Percentiles rank a stretch among this genome's conserved stretches.
Conservation (phyloP, 2,888 invertebrate species). For the Clunio marinus region DNA sequence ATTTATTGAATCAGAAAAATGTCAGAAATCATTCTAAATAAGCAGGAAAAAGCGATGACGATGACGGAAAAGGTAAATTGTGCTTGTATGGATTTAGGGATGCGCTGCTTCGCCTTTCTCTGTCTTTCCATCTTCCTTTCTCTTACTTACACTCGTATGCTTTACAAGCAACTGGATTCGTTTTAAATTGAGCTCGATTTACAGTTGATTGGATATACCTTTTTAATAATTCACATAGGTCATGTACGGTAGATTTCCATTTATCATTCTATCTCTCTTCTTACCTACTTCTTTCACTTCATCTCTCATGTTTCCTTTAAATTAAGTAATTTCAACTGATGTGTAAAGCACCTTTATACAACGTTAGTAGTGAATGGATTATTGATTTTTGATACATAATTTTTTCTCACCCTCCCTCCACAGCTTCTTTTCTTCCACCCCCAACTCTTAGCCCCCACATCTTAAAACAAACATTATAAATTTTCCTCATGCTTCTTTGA, state of each 20-base stretch:
- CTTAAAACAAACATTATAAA: constrained; percentile 12
- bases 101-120: neutral
- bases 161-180: neutral
- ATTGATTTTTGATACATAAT: neutral
- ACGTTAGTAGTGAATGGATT: neutral
- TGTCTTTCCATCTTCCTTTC: neutral
- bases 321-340: constrained; percentile 11
- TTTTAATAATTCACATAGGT: constrained; percentile 38
- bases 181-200: constrained; percentile 21
- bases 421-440: neutral
- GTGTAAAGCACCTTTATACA: neutral
- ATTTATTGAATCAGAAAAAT: constrained; percentile 37
- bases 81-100: neutral
- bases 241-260: constrained; percentile 19
- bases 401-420: neutral
- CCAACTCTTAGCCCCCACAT: neutral
- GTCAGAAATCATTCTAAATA: constrained; percentile 29
- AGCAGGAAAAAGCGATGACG: neutral
- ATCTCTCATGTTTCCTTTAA: neutral
- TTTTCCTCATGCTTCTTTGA: neutral
- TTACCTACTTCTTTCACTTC: neutral
- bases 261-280: neutral
- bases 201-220: constrained; percentile 34
- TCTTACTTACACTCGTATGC: neutral
- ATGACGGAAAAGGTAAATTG: neutral